These are phyloP conservation scores for Pristionchus exspectatus DNA, from an alignment of 2,888 invertebrate genomes.

Conservation along the genomic window DNA sequence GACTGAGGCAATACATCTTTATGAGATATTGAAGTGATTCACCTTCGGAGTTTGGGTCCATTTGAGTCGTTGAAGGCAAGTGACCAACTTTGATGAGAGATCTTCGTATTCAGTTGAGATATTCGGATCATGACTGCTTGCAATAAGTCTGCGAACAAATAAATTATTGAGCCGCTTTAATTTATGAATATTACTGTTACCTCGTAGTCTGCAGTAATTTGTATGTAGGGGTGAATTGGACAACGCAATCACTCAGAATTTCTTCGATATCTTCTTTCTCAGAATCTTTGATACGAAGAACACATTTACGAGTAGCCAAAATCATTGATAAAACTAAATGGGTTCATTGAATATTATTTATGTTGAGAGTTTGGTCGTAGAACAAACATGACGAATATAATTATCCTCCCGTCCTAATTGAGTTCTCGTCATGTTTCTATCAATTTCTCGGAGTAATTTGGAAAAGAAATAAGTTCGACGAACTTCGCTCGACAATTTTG, in stretches of 20 bases:
- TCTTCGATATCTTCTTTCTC: constrained; percentile 28
- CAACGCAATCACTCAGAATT: constrained; percentile 3
- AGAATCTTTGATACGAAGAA: constrained; percentile 22
- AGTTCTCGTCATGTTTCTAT: neutral
- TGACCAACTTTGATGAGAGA: constrained; percentile 39
- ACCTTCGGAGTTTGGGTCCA: constrained; percentile 49
- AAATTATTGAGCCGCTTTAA: neutral
- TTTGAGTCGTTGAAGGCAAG: constrained; percentile 21
- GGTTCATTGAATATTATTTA: neutral
- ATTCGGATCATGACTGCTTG: constrained; percentile 35
- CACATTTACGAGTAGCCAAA: constrained; percentile 33
- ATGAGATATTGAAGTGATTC: neutral
- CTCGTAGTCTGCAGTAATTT: constrained; percentile 45
- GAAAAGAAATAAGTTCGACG: neutral
- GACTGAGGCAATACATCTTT: neutral
- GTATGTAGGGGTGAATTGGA: constrained; percentile 22
- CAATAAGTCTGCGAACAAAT: neutral
- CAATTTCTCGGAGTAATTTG: neutral
- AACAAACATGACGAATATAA: neutral
- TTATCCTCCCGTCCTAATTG: neutral
- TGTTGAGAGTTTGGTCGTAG: neutral
- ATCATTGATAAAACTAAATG: constrained; percentile 36
- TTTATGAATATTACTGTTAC: neutral
- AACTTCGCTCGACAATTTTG: constrained; percentile 49
- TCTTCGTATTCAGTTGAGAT: constrained; percentile 47